Conservation (phyloP, 2,113 vertebrate genomes). For the Boleophthalmus pectinirostris region DNA sequence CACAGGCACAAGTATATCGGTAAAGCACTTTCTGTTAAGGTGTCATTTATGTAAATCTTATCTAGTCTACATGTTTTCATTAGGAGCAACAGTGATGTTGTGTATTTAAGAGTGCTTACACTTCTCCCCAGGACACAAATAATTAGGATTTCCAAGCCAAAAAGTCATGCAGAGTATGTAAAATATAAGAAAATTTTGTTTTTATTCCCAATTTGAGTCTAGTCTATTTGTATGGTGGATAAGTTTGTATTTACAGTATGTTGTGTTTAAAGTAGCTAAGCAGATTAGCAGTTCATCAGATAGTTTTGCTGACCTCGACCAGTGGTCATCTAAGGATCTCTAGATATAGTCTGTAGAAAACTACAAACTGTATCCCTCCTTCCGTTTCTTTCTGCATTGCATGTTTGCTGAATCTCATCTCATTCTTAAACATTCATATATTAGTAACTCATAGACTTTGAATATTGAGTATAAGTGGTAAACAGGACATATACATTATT, state of each 20-base stretch:
- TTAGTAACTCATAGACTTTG: background rate
- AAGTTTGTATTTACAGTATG: background rate
- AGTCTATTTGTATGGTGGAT: background rate
- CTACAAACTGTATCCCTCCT: background rate
- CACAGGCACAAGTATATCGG: constrained; percentile 31
- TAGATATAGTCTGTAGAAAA: too few relatives aligned
- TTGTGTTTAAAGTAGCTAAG: background rate
- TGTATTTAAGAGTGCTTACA: background rate
- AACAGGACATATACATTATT: background rate
- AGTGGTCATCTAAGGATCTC: too few relatives aligned
- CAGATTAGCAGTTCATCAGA: background rate
- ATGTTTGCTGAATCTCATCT: too few relatives aligned
- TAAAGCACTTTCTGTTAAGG: constrained; percentile 26
- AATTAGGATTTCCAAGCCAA: background rate
- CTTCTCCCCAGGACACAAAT: background rate
- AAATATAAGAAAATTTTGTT: constrained; percentile 1
- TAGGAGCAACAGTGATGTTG: constrained; percentile 25
- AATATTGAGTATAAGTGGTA: background rate
- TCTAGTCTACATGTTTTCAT: constrained; percentile 36
- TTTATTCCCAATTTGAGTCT: background rate
- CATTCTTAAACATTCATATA: background rate
- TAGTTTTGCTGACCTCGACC: too few relatives aligned
- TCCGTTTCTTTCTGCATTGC: too few relatives aligned
- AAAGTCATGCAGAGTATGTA: constrained; percentile 3
- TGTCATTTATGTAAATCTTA: constrained; percentile 42